Percentiles rank a stretch among this genome's conserved stretches.
phyloP scores from a whole-genome alignment of 2,113 vertebrate species.

The Gulo gulo region DNA sequence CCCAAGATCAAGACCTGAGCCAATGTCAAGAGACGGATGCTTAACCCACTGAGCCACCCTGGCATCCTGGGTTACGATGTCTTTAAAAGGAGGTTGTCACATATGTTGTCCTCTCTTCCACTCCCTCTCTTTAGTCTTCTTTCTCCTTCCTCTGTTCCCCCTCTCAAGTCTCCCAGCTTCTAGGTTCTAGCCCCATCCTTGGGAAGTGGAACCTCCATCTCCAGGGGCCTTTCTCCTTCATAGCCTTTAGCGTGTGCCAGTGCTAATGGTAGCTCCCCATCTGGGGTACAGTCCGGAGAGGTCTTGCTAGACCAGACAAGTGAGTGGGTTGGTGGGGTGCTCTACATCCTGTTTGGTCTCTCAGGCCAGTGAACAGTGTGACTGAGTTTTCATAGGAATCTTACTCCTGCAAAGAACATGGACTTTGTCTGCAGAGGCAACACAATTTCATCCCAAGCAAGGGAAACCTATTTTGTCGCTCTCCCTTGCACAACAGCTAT shows the following conservation, averaged over 20 bases:
- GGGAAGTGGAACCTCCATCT: background rate
- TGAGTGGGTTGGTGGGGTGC: background rate
- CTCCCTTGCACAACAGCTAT: background rate
- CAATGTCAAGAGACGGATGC: background rate
- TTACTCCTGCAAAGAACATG: background rate
- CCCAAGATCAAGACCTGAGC: background rate
- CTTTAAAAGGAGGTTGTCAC: background rate
- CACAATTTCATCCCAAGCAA: background rate
- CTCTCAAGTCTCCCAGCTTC: background rate
- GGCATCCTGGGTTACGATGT: background rate
- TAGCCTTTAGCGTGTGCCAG: background rate
- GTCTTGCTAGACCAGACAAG: background rate
- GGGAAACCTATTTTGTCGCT: background rate
- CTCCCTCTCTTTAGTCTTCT: background rate
- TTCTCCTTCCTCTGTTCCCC: background rate
- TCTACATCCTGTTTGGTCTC: background rate
- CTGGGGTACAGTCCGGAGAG: background rate
- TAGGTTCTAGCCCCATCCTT: background rate
- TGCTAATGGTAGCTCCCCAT: background rate
- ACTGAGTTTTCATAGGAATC: background rate
- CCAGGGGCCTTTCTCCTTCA: background rate
- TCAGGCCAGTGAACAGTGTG: background rate
- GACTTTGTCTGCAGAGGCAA: background rate
- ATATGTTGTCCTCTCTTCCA: background rate
- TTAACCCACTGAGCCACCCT: background rate